phyloP scores from a whole-genome alignment of 2,113 vertebrate genomes.

The Columbina picui region DNA sequence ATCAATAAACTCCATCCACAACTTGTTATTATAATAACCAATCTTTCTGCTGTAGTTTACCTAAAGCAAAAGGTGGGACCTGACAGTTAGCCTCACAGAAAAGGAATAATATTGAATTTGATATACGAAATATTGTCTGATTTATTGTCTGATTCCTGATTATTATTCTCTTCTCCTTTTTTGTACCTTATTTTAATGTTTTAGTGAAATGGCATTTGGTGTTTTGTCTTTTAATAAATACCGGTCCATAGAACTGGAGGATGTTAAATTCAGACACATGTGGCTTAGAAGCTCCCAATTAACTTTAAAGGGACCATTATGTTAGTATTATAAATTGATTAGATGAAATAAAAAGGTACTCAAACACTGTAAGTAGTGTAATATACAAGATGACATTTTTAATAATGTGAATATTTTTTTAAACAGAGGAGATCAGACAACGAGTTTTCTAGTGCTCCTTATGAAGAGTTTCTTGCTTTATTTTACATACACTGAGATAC shows the following conservation, averaged over 20 bases:
- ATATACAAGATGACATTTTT: not conserved
- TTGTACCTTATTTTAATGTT: not conserved
- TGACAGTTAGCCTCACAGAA: not conserved
- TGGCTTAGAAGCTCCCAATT: not conserved
- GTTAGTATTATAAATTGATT: not conserved
- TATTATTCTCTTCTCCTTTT: not conserved
- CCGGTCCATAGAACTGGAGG: not conserved
- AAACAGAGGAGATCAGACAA: not conserved
- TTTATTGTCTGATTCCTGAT: not conserved
- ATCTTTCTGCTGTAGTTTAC: not conserved
- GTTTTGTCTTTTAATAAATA: not conserved
- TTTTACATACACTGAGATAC: not conserved
- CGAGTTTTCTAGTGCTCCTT: not conserved
- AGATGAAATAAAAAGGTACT: not conserved
- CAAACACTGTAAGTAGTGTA: not conserved
- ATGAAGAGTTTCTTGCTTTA: not conserved
- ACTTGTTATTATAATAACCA: not conserved
- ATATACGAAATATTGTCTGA: not conserved
- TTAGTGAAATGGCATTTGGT: not conserved
- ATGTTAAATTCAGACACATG: not conserved
- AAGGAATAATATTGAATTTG: not conserved
- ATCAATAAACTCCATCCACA: not conserved
- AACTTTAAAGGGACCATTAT: not conserved
- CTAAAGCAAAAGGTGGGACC: not conserved
- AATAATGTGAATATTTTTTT: not conserved